Evolutionary conservation across 2,113 vertebrate species (phyloP).

Genomic region (Notothenia rossii): DNA sequence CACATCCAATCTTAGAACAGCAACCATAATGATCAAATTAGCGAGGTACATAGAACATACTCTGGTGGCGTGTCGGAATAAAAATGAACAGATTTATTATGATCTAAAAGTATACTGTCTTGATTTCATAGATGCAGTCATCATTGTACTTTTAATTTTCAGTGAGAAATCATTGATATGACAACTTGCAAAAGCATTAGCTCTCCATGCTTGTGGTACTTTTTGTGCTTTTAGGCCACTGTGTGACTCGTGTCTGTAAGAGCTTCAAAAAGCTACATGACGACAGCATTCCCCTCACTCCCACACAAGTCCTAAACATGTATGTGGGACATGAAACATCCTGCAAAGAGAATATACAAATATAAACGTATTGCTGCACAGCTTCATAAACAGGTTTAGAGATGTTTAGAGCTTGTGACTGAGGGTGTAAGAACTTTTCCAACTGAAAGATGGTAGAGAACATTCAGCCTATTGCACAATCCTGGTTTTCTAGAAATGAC

Average conservation of each 20-base stretch:
- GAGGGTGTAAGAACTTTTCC: neutral
- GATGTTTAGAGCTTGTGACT: neutral
- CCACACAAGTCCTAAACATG: neutral
- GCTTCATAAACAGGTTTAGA: neutral
- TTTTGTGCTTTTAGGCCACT: neutral
- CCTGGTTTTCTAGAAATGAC: neutral
- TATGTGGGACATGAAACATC: neutral
- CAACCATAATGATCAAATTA: neutral
- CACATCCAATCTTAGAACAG: neutral
- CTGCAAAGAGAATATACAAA: neutral
- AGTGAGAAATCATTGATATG: neutral
- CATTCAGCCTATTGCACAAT: neutral
- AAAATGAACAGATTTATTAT: neutral
- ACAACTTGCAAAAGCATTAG: neutral
- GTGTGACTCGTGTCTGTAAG: neutral
- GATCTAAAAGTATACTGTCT: neutral
- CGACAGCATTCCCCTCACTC: neutral
- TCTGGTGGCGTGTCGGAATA: neutral
- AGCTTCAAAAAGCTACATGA: neutral
- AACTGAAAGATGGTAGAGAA: neutral
- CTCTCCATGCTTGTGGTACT: neutral
- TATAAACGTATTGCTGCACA: slow-evolving; percentile 5
- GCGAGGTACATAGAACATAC: neutral
- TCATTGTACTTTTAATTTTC: neutral
- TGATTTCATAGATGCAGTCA: neutral